Evolutionary conservation across 2,888 invertebrate species (phyloP).

Genomic region (Dichetophora obliterata): DNA sequence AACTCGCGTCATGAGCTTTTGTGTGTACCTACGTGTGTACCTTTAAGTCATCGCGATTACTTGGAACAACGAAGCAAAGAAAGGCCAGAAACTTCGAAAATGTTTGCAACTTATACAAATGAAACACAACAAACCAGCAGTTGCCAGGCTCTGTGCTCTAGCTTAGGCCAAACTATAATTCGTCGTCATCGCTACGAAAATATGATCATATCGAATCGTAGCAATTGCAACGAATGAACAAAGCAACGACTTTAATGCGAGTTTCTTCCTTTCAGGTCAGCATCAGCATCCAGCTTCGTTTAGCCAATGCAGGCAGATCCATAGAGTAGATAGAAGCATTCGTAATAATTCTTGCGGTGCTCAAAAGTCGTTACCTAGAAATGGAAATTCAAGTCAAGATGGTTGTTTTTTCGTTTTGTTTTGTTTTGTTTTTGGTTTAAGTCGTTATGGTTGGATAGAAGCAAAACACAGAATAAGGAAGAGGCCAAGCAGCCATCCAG

Average conservation of each 20-base stretch:
- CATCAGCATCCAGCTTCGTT: not conserved
- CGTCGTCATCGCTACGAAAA: not conserved
- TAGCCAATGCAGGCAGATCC: slow-evolving; percentile 34
- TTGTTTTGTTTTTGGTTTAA: too few species aligned
- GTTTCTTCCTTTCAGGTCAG: slow-evolving; percentile 25
- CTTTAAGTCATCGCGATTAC: slow-evolving; percentile 21
- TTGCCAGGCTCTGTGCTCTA: not conserved
- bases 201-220: slow-evolving; percentile 59
- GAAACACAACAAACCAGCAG: not conserved
- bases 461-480: slow-evolving; percentile 6
- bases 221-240: slow-evolving; percentile 40
- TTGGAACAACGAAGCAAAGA: slow-evolving; percentile 1
- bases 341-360: slow-evolving; percentile 45
- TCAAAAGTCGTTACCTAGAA: slow-evolving; percentile 44
- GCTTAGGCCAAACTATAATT: slow-evolving; percentile 8
- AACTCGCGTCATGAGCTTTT: slow-evolving; percentile 21
- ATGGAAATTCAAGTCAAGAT: slow-evolving; percentile 51
- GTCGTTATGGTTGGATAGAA: not conserved
- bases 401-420: slow-evolving; percentile 20
- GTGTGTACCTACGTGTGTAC: slow-evolving; percentile 6
- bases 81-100: slow-evolving; percentile 17
- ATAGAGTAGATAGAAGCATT: slow-evolving; percentile 39
- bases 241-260: slow-evolving; percentile 49
- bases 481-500: slow-evolving; percentile 3
- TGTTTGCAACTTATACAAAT: not conserved